Percentiles rank a stretch among this genome's conserved stretches.
These are phyloP conservation scores for Sitodiplosis mosellana DNA, from an alignment of 1,140 invertebrate genomes.

Conservation along the genomic window DNA sequence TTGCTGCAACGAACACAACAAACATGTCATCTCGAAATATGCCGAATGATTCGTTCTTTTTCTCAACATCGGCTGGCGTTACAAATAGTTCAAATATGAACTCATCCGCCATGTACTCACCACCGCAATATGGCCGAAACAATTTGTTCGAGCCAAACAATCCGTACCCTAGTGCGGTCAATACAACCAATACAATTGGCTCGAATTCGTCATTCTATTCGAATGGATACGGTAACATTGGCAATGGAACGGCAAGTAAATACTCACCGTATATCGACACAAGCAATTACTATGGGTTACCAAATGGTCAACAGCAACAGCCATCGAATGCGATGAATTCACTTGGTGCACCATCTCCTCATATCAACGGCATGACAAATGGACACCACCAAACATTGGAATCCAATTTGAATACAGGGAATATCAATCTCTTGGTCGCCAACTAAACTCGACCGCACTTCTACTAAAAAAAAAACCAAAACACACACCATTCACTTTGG, in stretches of 20 bases:
- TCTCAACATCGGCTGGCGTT: constrained; percentile 10
- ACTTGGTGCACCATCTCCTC: too few species aligned
- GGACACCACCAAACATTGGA: background rate
- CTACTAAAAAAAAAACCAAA: too few species aligned
- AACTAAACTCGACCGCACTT: constrained; percentile 12
- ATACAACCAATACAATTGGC: constrained; percentile 2
- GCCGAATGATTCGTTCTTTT: constrained; percentile 15
- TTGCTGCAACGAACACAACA: background rate
- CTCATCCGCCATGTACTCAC: constrained; percentile 18
- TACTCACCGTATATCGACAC: constrained; percentile 18
- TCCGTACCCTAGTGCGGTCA: constrained; percentile 7
- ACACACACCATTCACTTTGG: too few species aligned
- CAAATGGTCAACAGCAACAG: background rate
- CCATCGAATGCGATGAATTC: too few species aligned
- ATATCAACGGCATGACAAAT: background rate
- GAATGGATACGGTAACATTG: constrained; percentile 5
- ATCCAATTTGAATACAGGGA: too few species aligned
- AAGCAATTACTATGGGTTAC: constrained; percentile 12
- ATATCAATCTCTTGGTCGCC: constrained; percentile 15
- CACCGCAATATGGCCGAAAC: constrained; percentile 15
- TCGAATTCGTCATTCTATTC: constrained; percentile 1
- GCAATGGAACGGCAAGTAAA: constrained; percentile 5
- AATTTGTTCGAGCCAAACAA: constrained; percentile 7
- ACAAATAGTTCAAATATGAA: background rate
- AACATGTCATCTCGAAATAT: too few species aligned